phyloP scores from a whole-genome alignment of 2,113 vertebrate genomes.

The Neogale vison region DNA sequence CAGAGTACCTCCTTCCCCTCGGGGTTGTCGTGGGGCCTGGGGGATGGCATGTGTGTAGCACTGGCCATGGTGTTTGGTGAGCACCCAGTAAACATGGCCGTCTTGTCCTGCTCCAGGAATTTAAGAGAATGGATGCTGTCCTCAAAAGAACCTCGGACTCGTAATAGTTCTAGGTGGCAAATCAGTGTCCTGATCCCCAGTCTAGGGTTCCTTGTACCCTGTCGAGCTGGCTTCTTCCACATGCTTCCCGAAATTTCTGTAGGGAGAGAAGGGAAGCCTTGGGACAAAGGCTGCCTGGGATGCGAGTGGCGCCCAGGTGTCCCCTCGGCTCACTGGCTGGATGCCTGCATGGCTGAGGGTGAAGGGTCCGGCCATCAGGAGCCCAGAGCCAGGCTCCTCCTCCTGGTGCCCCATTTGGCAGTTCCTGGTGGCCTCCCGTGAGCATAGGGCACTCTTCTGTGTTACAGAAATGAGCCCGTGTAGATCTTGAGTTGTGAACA shows the following conservation, averaged over 20 bases:
- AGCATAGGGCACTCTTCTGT: background rate
- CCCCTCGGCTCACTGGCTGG: background rate
- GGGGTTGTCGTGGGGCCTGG: background rate
- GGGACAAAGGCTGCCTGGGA: background rate
- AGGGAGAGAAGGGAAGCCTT: background rate
- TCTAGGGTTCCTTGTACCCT: background rate
- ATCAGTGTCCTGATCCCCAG: background rate
- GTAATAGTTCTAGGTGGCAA: background rate
- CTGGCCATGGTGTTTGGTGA: background rate
- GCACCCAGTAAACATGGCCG: background rate
- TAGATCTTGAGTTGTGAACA: background rate
- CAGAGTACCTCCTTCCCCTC: too few relatives aligned
- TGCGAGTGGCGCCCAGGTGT: too few relatives aligned
- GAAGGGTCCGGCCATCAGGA: background rate
- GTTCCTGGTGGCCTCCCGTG: background rate
- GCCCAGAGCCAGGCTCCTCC: background rate
- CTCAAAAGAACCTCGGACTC: background rate
- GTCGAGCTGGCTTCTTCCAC: background rate
- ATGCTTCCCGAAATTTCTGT: background rate
- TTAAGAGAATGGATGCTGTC: background rate
- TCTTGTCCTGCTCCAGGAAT: background rate
- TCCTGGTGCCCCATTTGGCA: background rate
- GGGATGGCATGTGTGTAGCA: accelerated
- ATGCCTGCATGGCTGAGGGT: background rate
- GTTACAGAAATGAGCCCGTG: background rate